Base-by-base conservation (phyloP, 2,888 invertebrate genomes). In the Steromphala cineraria region DNA sequence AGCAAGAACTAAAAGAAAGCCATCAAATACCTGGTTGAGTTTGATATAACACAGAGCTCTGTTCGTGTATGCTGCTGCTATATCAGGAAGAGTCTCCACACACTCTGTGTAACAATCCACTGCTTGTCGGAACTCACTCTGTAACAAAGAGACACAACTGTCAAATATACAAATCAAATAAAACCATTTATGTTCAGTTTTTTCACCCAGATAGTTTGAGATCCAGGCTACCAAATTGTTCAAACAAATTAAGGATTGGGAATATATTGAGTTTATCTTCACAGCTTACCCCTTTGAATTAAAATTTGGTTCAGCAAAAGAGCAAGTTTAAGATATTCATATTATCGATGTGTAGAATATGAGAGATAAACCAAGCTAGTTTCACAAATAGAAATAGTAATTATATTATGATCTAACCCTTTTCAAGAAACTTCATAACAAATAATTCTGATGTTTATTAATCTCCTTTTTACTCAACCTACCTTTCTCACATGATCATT, bases 11-110 rank as follows among this genome's bases (percentile, higher is more conserved):
- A 36, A 4, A 36, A 4, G 7, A 36, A 36, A 36, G 36, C 36
- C 36, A 36, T 2, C 1, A 21, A 82, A 75, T 79, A 91, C 91
- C 89, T 90, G 82, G 80, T 90, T 89, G 0, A 91, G 81, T 71
- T 90, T 87, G 4, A 93, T 87, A 80, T 92, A 91, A 82, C 93
- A 93, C 4, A 93, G 86, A 8, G 93, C 92, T 75, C 93, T 86
- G 87, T 93, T 93, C 40, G 92, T 93, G 83, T 90, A 93, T 67
- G 91, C 83, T 13, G 89, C 91, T 21, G 87, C 85, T 78, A 88
- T 87, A 52, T 90, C 88, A 17, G 91, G 88, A 71, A 87, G 86
- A 3, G 91, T 71, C 15, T 84, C 85, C 28, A 92, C 87, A 86
- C 93, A 93, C 36, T 87, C 76, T 17, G 86, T 88, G 83, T 93